phyloP scores from a whole-genome alignment of 1,140 invertebrate species.

The Notospermus geniculatus region DNA sequence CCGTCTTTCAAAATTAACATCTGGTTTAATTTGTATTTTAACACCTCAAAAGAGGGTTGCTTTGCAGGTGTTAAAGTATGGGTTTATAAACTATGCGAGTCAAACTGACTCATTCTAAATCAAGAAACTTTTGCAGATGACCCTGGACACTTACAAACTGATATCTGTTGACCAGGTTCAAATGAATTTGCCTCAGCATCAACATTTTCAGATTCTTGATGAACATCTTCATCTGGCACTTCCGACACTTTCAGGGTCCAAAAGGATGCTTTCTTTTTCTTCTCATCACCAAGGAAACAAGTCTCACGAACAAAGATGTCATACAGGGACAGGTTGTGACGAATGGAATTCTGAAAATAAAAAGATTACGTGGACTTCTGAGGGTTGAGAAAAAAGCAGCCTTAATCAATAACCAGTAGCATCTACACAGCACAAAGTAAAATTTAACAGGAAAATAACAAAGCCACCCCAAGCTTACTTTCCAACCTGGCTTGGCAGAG shows the following conservation, averaged over 20 bases:
- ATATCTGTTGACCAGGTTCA: too few species aligned
- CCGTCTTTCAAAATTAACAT: too few species aligned
- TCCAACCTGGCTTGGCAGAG: slow-evolving; percentile 66
- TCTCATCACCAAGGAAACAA: slow-evolving; percentile 4
- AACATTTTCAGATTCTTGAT: too few species aligned
- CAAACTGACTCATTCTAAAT: too few species aligned
- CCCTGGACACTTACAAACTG: too few species aligned
- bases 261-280: slow-evolving; percentile 39
- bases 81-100: too few species aligned
- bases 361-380: background rate
- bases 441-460: background rate
- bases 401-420: background rate
- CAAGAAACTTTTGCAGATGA: too few species aligned
- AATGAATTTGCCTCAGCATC: too few species aligned
- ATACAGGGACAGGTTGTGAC: slow-evolving; percentile 49
- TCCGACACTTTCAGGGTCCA: slow-evolving; percentile 34
- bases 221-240: too few species aligned
- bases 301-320: slow-evolving; percentile 46
- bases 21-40: too few species aligned
- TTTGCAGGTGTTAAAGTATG: too few species aligned
- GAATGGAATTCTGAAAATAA: slow-evolving; percentile 47
- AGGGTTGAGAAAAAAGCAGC: background rate
- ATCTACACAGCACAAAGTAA: background rate
- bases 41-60: too few species aligned
- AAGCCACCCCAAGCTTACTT: slow-evolving; percentile 62